Evolutionary conservation across 2,888 invertebrate species (phyloP), one percentile per base, ranked within the genome.

Genomic region (Entomobrya proxima): DNA sequence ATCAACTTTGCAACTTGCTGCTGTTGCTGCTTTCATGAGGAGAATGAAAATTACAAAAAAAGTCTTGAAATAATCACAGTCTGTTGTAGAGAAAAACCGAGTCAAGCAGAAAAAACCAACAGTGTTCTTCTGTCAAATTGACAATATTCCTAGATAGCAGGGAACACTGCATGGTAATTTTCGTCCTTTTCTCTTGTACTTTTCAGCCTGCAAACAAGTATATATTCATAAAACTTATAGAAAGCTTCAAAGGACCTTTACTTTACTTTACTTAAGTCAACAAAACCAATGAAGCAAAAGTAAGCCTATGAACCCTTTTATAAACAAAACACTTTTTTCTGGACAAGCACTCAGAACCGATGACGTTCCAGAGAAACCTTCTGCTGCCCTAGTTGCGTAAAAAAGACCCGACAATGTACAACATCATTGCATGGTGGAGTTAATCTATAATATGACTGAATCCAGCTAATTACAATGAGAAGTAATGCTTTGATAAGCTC

Each of bases 231-330:
- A 75, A 75, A 52, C 21, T 32, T 35, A 47, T 44, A 75, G 32
- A 1, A 6, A 2, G 18, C 11, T 75, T 30, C 9, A n/a, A 58
- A 58, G 44, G 61, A 58, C 77, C 40, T 75, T 52, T 52, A 11
- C 15, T 72, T 24, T n/a, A 27, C n/a, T n/a, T n/a, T n/a, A n/a
- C n/a, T n/a, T n/a, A 79, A 79, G 78, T 79, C 78, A 79, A 79
- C 67, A 79, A 69, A 80, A 40, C 13, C 55, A 80, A 55, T 72
- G 80, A 80, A 72, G 80, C 44, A 58, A 37, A 80, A 21, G 67
- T n/a, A n/a, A n/a, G n/a, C n/a, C n/a, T n/a, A 13, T 52, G 69
- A 80, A 58, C 72, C 72, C 30, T 21, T 35, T 13, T 35, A 55
- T 72, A 61, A 80, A 80, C 80, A 80, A 80, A 50, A 44, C 24